Base-by-base conservation (phyloP, 2,888 invertebrate species). In the Hydrotaea cyrtoneurina region DNA sequence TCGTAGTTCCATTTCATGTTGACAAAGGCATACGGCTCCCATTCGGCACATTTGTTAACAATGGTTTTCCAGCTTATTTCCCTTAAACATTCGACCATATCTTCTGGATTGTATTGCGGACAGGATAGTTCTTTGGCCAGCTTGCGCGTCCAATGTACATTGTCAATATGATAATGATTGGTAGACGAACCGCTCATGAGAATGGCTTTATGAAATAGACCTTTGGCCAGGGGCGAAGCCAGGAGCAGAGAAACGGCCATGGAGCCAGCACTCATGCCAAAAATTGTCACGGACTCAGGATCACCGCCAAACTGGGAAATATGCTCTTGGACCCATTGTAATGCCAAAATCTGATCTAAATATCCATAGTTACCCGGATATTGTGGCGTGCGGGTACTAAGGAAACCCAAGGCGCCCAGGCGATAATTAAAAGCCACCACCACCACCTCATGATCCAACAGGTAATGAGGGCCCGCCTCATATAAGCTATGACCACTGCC, bases 201-300 rank as follows among this genome's bases (percentile, higher is more conserved):
- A 15, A 96, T 94, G 0, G 93, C 96, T 53, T 94, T 93, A 88
- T 96, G 95, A 91, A 96, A 96, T 0, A 96, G 88, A 90, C 94
- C 94, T 89, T 91, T 92, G 0, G 95, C 94, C 93, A 95, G 93
- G 0, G 95, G 94, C 0, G 95, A 95, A 0, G 93, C 93, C 91
- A 95, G 90, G 71, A 93, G 94, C 62, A 93, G 88, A 62, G 92
- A 90, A 1, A 93, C 93, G 4, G 93, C 93, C 87, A 91, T 91
- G 0, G 93, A 90, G 0, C 94, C 94, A 0, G 93, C 93, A 87
- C 93, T 93, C 89, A 94, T 93, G 0, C 96, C 96, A 0, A 93
- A 88, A 13, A 96, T 91, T 0, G 96, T 96, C 0, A 96, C 95
- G 0, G 89, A 89, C 53, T 93, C 89, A 0, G 95, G 94, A 90